Evolutionary conservation across 2,797 vertebrate genomes (phyloP).

Genomic region (Mergus octosetaceus): DNA sequence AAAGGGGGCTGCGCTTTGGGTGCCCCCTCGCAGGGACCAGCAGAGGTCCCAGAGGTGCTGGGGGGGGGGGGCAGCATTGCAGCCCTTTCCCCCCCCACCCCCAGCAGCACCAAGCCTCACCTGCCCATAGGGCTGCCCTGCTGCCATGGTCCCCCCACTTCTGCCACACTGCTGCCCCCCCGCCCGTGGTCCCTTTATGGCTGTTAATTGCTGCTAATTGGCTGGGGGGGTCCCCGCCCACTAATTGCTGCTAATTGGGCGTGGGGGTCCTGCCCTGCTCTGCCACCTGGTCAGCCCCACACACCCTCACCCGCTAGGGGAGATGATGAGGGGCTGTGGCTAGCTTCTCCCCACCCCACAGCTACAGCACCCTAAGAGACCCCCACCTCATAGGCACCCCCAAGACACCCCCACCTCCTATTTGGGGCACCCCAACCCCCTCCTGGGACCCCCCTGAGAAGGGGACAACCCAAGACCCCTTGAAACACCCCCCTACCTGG

Average conservation of each 20-base stretch:
- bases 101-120: not conserved
- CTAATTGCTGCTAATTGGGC: not conserved
- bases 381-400: fast-evolving
- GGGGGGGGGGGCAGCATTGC: too few relatives aligned
- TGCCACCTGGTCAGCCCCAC: not conserved
- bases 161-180: fast-evolving
- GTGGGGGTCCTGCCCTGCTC: not conserved
- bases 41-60: too few relatives aligned
- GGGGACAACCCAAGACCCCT: too few relatives aligned
- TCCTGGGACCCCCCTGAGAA: too few relatives aligned
- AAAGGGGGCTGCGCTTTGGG: not conserved
- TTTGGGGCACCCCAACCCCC: not conserved
- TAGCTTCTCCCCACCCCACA: too few relatives aligned
- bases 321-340: too few relatives aligned
- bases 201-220: not conserved
- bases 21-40: too few relatives aligned
- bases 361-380: not conserved
- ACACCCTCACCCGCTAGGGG: not conserved
- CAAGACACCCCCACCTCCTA: too few relatives aligned
- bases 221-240: too few relatives aligned
- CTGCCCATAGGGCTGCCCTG: fast-evolving
- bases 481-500: too few relatives aligned
- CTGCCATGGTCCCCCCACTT: fast-evolving
- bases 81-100: too few relatives aligned
- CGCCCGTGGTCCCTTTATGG: not conserved